Evolutionary conservation across 2,113 vertebrate genomes (phyloP).

Genomic region (Onychostoma macrolepis): DNA sequence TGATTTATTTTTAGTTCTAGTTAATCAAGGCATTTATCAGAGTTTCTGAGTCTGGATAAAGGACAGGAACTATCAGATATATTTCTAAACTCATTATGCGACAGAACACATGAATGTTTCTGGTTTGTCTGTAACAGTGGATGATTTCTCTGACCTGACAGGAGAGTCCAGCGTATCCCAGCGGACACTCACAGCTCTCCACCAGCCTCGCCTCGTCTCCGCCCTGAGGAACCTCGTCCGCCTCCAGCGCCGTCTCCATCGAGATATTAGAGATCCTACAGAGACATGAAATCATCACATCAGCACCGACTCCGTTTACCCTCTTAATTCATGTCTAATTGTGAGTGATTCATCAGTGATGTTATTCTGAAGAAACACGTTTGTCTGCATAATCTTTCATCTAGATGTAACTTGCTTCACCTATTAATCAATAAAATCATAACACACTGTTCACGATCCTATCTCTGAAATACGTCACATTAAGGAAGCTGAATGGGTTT

Average conservation of each 20-base stretch:
- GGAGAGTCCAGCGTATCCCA: slow-evolving; percentile 85
- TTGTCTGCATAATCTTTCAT: background rate
- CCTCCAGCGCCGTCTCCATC: slow-evolving; percentile 83
- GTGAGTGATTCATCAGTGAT: background rate
- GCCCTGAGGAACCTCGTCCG: slow-evolving; percentile 60
- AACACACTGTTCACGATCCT: background rate
- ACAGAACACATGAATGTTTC: too few relatives aligned
- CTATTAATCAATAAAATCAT: too few relatives aligned
- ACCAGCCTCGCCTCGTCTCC: slow-evolving; percentile 73
- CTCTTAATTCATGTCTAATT: background rate
- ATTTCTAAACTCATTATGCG: background rate
- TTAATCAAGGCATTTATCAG: background rate
- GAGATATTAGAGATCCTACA: slow-evolving; percentile 90
- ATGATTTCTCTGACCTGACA: slow-evolving; percentile 84
- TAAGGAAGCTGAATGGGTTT: background rate
- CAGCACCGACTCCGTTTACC: background rate
- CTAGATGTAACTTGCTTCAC: background rate
- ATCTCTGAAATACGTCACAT: background rate
- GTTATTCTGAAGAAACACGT: background rate
- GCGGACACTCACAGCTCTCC: slow-evolving; percentile 88
- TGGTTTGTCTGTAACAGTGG: too few relatives aligned
- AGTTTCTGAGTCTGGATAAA: too few relatives aligned
- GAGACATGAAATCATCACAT: background rate
- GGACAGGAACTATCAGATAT: background rate
- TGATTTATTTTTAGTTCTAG: too few relatives aligned